Evolutionary conservation across 2,888 invertebrate genomes (phyloP).

Genomic region (Pantelozetes paolii): DNA sequence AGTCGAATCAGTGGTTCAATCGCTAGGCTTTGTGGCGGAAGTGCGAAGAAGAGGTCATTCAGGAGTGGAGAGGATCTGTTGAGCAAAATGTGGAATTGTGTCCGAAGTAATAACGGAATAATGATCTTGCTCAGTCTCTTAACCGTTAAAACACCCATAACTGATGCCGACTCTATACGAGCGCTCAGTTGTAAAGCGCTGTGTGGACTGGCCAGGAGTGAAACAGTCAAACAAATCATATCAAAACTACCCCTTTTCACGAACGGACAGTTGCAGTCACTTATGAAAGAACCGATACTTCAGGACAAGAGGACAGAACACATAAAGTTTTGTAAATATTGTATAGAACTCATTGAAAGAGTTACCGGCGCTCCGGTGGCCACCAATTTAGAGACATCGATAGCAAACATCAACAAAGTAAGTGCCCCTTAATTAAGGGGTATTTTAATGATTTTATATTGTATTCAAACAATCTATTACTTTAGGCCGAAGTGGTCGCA

Average conservation of each 20-base stretch:
- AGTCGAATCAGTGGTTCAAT: conserved; percentile 54
- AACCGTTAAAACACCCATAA: conserved; percentile 87
- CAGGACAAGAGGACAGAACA: conserved; percentile 95
- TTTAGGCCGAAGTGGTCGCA: conserved; percentile 67
- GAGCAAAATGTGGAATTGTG: conserved; percentile 88
- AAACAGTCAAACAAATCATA: conserved; percentile 85
- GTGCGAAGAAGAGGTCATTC: conserved; percentile 51
- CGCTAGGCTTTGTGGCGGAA: conserved; percentile 49
- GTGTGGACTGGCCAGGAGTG: conserved; percentile 86
- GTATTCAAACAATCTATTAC: conserved; percentile 16
- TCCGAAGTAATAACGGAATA: conserved; percentile 89
- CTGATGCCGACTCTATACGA: conserved; percentile 91
- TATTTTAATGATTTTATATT: neutral
- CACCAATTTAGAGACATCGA: conserved; percentile 57
- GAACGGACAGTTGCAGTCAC: conserved; percentile 79
- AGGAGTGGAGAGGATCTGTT: conserved; percentile 69
- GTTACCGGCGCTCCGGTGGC: conserved; percentile 78
- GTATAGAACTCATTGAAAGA: conserved; percentile 78
- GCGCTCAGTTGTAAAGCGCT: conserved; percentile 85
- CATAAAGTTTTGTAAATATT: conserved; percentile 90
- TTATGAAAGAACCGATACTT: conserved; percentile 93
- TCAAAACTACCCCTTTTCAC: conserved; percentile 90
- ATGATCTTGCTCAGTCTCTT: conserved; percentile 84
- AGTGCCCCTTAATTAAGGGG: conserved; percentile 49
- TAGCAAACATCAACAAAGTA: conserved; percentile 82